phyloP scores from a whole-genome alignment of 2,888 invertebrate genomes.

The Amblyjoppa proteus region DNA sequence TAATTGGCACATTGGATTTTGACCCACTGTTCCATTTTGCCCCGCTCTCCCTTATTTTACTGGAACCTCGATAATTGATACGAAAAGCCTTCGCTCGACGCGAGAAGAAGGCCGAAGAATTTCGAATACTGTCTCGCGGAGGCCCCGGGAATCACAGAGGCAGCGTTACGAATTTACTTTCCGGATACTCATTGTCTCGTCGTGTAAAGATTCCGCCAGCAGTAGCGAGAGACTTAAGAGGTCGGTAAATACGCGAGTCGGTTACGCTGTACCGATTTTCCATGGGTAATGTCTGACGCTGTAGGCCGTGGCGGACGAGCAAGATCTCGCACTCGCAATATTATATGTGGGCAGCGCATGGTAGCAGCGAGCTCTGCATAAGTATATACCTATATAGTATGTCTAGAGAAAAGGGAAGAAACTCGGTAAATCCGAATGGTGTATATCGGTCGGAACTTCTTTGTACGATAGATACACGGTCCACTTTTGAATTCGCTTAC shows the following conservation, averaged over 20 bases:
- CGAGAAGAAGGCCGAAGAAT: background rate
- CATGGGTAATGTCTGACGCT: conserved; percentile 15
- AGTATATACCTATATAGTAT: background rate
- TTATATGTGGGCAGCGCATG: conserved; percentile 1
- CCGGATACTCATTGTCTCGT: conserved; percentile 24
- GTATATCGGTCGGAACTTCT: conserved; percentile 14
- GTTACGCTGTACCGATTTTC: conserved; percentile 36
- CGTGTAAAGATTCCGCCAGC: conserved; percentile 11
- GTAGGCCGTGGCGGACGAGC: conserved; percentile 11
- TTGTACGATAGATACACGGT: background rate
- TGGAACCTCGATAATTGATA: background rate
- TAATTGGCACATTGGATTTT: too few species aligned
- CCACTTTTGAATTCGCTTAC: background rate
- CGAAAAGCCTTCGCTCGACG: background rate
- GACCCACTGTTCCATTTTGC: too few species aligned
- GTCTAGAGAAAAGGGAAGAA: background rate
- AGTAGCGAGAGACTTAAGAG: background rate
- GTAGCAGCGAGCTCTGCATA: background rate
- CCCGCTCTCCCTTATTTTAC: background rate
- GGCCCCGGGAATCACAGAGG: background rate
- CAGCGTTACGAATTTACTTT: conserved; percentile 19
- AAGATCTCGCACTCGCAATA: conserved; percentile 10
- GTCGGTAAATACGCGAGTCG: conserved; percentile 29
- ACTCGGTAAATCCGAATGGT: conserved; percentile 7
- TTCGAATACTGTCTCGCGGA: conserved; percentile 1